Base-by-base conservation (phyloP, 2,113 vertebrate genomes). In the Perca flavescens region DNA sequence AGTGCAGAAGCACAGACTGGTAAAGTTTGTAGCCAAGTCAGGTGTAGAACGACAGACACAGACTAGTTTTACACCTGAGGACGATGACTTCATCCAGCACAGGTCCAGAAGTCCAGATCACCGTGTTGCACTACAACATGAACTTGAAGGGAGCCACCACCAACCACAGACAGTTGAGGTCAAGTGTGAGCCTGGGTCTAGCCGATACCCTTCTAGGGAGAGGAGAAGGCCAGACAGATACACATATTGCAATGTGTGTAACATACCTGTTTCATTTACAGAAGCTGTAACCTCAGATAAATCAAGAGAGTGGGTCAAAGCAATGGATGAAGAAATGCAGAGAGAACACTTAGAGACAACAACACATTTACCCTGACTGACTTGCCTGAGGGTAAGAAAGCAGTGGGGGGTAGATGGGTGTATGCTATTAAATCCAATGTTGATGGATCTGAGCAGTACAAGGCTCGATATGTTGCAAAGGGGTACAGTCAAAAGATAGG, bases 271-370 rank as follows among this genome's bases (percentile, higher is more conserved):
- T 31, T 61, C 46, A n/a, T 76, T 25, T 11, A 60, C 6, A 16
- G 43, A 76, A 36, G 80, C 65, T 19, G 17, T 81, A 21, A 36
- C 68, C 1, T 84, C 69, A 61, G 0, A 15, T 4, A 52, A 74
- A 9, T 60, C 49, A 43, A 40, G 25, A 25, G 4, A 57, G 28
- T 74, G 54, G 47, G 43, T 50, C 6, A 5, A 12, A 1, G 62
- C 62, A 5, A 75, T 56, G 47, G 17, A 74, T 50, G 71, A 74
- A 0, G n/a, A n/a, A n/a, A n/a, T n/a, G n/a, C n/a, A n/a, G n/a
- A n/a, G n/a, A n/a, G n/a, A n/a, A n/a, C n/a, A n/a, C n/a, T n/a
- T n/a, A n/a, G n/a, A n/a, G n/a, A n/a, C n/a, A n/a, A n/a, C n/a
- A n/a, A n/a, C n/a, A n/a, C n/a, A n/a, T n/a, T n/a, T n/a, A n/a